Evolutionary conservation across 2,113 vertebrate genomes (phyloP).

Genomic region (Psittacula cyanocephala): DNA sequence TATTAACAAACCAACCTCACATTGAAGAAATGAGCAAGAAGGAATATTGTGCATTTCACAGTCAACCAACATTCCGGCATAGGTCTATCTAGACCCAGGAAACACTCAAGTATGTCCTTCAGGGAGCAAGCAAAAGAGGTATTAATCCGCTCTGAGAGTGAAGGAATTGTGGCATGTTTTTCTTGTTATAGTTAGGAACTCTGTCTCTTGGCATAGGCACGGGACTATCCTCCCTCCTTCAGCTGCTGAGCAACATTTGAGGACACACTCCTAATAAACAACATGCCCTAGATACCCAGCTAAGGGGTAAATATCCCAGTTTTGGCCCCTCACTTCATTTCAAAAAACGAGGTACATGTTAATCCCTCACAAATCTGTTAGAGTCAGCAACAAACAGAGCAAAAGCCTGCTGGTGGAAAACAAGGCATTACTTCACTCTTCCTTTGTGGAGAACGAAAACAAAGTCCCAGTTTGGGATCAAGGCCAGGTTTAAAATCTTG

Average conservation of each 20-base stretch:
- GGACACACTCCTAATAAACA: background rate
- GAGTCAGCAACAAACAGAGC: background rate
- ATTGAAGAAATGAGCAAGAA: background rate
- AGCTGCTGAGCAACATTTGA: background rate
- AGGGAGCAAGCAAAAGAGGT: background rate
- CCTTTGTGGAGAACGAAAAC: background rate
- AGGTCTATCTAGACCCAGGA: background rate
- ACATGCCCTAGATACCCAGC: background rate
- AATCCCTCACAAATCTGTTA: background rate
- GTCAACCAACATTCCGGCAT: background rate
- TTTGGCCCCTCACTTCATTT: background rate
- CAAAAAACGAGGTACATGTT: background rate
- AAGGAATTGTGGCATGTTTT: background rate
- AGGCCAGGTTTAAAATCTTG: background rate
- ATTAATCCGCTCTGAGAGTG: background rate
- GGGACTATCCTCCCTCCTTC: background rate
- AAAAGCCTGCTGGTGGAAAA: background rate
- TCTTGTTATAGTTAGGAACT: background rate
- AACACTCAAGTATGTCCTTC: background rate
- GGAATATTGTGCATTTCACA: background rate
- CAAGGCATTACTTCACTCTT: background rate
- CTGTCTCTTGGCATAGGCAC: background rate
- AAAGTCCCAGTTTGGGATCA: background rate
- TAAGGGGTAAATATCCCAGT: background rate
- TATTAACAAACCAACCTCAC: background rate